Conservation (phyloP, 1,140 invertebrate species). For the Aphis craccivora region DNA sequence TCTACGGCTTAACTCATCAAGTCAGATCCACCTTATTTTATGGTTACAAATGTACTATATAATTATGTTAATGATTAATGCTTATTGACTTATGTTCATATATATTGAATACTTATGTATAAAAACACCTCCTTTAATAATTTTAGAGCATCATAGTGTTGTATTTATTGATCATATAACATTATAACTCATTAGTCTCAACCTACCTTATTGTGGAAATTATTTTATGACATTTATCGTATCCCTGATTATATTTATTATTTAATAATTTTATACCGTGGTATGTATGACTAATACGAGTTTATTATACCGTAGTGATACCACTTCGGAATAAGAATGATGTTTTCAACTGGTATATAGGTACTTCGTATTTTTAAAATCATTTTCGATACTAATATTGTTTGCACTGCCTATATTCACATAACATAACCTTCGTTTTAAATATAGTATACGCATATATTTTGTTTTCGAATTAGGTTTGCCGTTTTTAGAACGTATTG, state of each 20-base stretch:
- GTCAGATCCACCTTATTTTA: neutral
- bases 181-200: neutral
- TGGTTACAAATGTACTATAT: neutral
- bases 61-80: neutral
- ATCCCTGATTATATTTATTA: neutral
- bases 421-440: neutral
- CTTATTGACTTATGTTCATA: neutral
- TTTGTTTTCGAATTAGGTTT: neutral
- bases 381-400: neutral
- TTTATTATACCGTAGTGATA: neutral
- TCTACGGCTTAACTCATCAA: conserved; percentile 12
- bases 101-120: too few species aligned
- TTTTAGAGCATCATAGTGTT: neutral
- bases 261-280: neutral
- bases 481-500: too few species aligned
- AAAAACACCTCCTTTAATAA: neutral
- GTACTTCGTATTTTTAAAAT: neutral
- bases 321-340: neutral
- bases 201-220: neutral
- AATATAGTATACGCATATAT: neutral
- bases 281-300: neutral
- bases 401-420: neutral
- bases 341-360: neutral
- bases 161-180: neutral
- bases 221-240: neutral